Percentiles rank a stretch among this genome's conserved stretches.
Evolutionary conservation across 2,797 vertebrate species (phyloP).

Genomic region (Dromococcyx pavoninus): DNA sequence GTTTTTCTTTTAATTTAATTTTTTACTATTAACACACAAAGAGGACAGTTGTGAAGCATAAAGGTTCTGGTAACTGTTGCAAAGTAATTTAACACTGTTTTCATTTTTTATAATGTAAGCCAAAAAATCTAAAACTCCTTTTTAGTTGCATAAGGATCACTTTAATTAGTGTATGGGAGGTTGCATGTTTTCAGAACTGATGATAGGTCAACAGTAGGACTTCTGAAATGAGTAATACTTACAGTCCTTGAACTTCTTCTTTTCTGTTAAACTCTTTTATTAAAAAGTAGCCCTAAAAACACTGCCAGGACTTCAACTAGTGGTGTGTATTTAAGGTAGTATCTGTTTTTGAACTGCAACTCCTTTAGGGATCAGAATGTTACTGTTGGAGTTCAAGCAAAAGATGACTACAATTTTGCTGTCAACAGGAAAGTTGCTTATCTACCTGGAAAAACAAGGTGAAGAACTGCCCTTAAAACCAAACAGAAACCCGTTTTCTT

Average conservation of each 20-base stretch:
- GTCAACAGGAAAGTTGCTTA: not conserved
- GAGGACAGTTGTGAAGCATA: not conserved
- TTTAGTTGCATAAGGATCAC: not conserved
- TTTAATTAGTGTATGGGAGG: not conserved
- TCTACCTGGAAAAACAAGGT: not conserved
- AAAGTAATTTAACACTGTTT: not conserved
- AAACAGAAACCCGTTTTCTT: not conserved
- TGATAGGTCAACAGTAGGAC: not conserved
- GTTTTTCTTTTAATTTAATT: not conserved
- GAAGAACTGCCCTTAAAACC: not conserved
- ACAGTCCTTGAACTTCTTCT: not conserved
- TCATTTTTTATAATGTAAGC: not conserved
- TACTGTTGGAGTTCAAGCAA: not conserved
- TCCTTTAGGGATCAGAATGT: not conserved
- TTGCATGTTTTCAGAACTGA: not conserved
- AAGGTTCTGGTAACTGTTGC: not conserved
- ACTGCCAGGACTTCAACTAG: not conserved
- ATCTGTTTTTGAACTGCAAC: not conserved
- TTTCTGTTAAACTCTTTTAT: not conserved
- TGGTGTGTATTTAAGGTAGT: not conserved
- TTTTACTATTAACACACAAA: not conserved
- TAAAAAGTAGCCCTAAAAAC: not conserved
- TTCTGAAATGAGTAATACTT: not conserved
- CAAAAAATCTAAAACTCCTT: not conserved
- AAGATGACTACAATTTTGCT: not conserved